phyloP scores from a whole-genome alignment of 2,888 invertebrate genomes.

The Eristalis intricaria region DNA sequence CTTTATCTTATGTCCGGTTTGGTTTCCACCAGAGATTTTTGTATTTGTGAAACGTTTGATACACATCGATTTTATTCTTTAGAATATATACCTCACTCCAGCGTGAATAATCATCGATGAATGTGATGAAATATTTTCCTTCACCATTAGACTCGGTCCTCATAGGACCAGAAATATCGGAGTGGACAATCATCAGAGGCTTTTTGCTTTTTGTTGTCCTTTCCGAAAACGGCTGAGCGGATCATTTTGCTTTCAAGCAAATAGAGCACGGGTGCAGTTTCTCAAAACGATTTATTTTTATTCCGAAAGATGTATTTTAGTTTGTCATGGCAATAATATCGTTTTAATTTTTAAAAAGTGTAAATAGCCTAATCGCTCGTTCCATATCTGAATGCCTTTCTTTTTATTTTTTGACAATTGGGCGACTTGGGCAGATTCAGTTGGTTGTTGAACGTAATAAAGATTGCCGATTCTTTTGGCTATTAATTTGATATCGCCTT shows the following conservation, averaged over 20 bases:
- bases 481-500: background rate
- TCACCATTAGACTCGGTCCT: slow-evolving; percentile 14
- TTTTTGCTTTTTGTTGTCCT: background rate
- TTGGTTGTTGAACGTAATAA: background rate
- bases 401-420: background rate
- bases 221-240: background rate
- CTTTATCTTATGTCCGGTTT: background rate
- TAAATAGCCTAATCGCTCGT: background rate
- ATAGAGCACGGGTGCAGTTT: background rate
- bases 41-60: background rate
- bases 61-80: background rate
- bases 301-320: background rate
- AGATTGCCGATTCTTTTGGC: background rate
- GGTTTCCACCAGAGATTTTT: background rate
- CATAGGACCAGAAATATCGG: slow-evolving; percentile 6
- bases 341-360: no score
- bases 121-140: background rate
- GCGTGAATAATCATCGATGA: background rate
- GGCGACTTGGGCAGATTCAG: background rate
- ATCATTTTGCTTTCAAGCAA: background rate
- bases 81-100: background rate
- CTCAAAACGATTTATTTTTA: background rate
- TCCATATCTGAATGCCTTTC: background rate
- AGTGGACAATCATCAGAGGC: background rate
- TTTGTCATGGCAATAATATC: background rate